phyloP scores from a whole-genome alignment of 2,888 invertebrate genomes.

The Apodemia mormo region DNA sequence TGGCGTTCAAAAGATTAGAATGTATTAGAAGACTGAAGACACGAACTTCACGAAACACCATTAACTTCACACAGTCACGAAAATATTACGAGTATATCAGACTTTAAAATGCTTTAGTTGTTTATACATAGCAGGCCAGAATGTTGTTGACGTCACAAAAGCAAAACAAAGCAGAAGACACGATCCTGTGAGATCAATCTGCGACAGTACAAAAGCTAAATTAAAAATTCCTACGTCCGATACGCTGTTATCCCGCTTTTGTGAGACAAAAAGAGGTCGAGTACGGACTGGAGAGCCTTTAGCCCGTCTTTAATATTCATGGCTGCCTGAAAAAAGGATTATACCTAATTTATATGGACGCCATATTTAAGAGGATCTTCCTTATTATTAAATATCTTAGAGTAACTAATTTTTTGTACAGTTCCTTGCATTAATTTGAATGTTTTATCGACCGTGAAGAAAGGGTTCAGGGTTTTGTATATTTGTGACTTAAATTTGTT shows the following conservation, averaged over 20 bases:
- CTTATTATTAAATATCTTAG: conserved; percentile 1
- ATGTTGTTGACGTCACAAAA: background rate
- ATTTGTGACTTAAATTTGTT: no score
- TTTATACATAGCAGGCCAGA: background rate
- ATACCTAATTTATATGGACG: conserved; percentile 17
- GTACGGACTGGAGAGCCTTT: conserved; percentile 22
- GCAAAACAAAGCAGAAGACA: conserved; percentile 1
- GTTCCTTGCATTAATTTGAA: background rate
- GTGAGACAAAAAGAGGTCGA: conserved; percentile 26
- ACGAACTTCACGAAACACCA: no score
- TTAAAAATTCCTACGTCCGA: conserved; percentile 36
- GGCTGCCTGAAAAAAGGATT: conserved; percentile 19
- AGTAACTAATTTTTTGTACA: background rate
- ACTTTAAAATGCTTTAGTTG: background rate
- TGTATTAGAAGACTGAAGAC: no score
- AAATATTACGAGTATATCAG: background rate
- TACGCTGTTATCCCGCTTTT: conserved; percentile 27
- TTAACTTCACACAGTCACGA: no score
- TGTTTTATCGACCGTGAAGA: background rate
- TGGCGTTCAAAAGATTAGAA: no score
- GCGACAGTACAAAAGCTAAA: conserved; percentile 23
- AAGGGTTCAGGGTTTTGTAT: no score
- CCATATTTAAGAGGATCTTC: conserved; percentile 4
- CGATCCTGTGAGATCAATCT: conserved; percentile 12
- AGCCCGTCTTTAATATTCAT: conserved; percentile 23